These are phyloP conservation scores for Morpho deidamia DNA, from an alignment of 2,888 invertebrate genomes.

Conservation along the genomic window DNA sequence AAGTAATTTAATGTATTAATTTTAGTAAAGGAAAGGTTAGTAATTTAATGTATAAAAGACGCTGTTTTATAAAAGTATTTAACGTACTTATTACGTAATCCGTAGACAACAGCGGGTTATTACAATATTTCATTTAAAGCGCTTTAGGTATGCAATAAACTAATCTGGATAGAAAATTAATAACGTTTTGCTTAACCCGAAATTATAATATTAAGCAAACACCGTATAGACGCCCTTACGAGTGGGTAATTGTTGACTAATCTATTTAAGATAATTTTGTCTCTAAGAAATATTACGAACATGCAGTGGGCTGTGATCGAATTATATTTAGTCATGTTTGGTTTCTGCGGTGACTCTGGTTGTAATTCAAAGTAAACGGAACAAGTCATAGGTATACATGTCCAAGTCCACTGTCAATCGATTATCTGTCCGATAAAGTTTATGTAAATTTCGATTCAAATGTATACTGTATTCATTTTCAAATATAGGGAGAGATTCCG, in stretches of 20 bases:
- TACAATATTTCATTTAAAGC: not conserved
- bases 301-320: constrained; percentile 19
- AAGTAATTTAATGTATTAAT: too few relatives aligned
- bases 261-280: constrained; percentile 25
- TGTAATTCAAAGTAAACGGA: constrained; percentile 13
- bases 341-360: constrained; percentile 9
- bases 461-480: constrained; percentile 1
- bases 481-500: constrained; percentile 1
- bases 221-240: constrained; percentile 15
- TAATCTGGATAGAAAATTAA: constrained; percentile 8
- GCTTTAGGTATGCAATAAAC: not conserved
- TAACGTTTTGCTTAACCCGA: constrained; percentile 5
- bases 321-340: constrained; percentile 18
- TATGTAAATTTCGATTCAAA: constrained; percentile 11
- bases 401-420: constrained; percentile 16
- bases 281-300: constrained; percentile 21
- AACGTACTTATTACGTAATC: not conserved
- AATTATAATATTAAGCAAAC: constrained; percentile 13
- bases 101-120: not conserved
- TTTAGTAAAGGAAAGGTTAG: too few relatives aligned
- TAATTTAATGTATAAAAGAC: too few relatives aligned
- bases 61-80: too few relatives aligned
- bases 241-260: constrained; percentile 26
- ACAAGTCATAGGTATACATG: constrained; percentile 5
- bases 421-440: constrained; percentile 9